Conservation (phyloP, 2,888 invertebrate genomes). For the Muschampia plurimacula region DNA sequence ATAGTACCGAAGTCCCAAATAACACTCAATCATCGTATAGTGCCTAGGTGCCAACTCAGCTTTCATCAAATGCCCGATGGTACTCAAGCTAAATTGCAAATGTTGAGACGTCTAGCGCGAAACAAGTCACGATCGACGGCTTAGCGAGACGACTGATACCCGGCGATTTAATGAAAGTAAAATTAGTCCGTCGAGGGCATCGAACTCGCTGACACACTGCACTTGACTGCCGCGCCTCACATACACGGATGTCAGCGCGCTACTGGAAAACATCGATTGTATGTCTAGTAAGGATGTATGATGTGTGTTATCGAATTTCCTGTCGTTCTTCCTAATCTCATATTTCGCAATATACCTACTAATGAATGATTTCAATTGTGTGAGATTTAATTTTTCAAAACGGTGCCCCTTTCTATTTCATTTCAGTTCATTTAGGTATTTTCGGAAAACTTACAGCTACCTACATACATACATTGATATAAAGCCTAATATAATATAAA, state of each 20-base stretch:
- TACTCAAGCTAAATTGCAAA: conserved; percentile 8
- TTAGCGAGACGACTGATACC: conserved; percentile 44
- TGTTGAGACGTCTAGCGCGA: neutral
- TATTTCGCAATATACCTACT: neutral
- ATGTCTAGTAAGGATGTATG: neutral
- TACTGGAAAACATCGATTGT: conserved; percentile 28
- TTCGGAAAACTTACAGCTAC: too few species aligned
- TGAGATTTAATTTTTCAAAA: neutral
- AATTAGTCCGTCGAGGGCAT: conserved; percentile 71
- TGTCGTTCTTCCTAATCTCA: neutral
- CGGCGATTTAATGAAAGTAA: conserved; percentile 77
- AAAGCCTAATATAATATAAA: too few species aligned
- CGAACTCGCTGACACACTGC: conserved; percentile 78
- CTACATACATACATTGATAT: too few species aligned
- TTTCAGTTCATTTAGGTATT: too few species aligned
- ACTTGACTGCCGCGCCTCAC: conserved; percentile 60
- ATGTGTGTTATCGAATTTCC: neutral
- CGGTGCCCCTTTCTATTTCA: too few species aligned
- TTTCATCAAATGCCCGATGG: neutral
- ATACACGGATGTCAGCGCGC: conserved; percentile 48
- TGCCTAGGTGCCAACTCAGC: neutral
- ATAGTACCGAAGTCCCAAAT: neutral
- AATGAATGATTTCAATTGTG: neutral
- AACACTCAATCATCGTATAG: neutral
- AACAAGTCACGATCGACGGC: conserved; percentile 23